Evolutionary conservation across 37 sponge, comb jelly and placozoan genomes (phyloP), one percentile per base, ranked within the genome.

Genomic region (Bolinopsis microptera): DNA sequence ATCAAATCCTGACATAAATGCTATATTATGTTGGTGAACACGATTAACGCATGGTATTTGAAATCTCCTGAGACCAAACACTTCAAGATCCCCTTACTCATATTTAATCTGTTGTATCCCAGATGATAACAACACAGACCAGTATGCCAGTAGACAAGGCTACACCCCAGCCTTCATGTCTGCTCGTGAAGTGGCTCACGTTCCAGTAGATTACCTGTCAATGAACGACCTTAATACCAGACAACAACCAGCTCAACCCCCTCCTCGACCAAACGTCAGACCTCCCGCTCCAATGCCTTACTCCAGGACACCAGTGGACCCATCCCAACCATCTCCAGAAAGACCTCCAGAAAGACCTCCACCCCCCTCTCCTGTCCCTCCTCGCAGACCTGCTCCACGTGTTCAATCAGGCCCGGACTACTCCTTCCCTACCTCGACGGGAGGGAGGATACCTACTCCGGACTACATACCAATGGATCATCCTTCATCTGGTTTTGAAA

Each of bases 141-240:
- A n/a, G 28, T 70, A 70, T n/a, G 74, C 16, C 74, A 70, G 74
- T 70, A 70, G 21, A 70, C 28, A 70, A 2, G 74, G 74, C 74
- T 70, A 70, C 26, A 70, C 74, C 25, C 74, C 30, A n/a, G 21
- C 74, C 25, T 22, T 22, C 25, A 8, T 3, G 3, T 22, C 1
- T n/a, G 16, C 30, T 24, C 25, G 74, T 22, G 74, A 26, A 28
- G 74, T 70, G 2, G 3, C 25, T n/a, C 74, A 70, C 30, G 74
- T 70, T n/a, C 74, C 74, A 28, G 74, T 3, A 22, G 74, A 70
- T 22, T 70, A 70, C 74, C 25, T 70, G 26, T 24, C 30, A 1
- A 26, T 70, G 30, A n/a, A 70, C 74, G 2, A 70, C 25, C 2
- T 28, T n/a, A 70, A 70, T n/a, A 8, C 3, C 74, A 61, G 68